These are phyloP conservation scores for Harpalus rubripes DNA, from an alignment of 2,888 invertebrate genomes.

Conservation along the genomic window DNA sequence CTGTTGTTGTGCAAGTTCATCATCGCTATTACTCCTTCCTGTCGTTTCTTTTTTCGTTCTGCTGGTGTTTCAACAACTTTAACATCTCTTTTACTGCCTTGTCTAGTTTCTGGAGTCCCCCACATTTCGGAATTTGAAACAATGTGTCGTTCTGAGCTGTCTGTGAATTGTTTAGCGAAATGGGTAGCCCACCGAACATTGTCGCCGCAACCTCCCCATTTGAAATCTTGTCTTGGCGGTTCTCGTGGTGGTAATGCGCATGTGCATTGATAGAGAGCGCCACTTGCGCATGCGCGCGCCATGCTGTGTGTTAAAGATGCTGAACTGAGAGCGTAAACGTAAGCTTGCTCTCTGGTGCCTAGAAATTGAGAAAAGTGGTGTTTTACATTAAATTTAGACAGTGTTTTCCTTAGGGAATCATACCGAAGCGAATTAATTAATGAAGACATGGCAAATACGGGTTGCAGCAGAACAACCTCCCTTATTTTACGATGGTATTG, in stretches of 20 bases:
- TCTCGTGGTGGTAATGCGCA: slow-evolving; percentile 87
- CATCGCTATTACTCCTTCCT: slow-evolving; percentile 81
- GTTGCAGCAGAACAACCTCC: too few species aligned
- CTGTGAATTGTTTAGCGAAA: slow-evolving; percentile 86
- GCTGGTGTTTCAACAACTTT: slow-evolving; percentile 64
- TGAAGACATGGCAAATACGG: too few species aligned
- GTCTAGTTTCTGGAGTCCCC: slow-evolving; percentile 69
- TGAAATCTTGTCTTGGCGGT: slow-evolving; percentile 84
- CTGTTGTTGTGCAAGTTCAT: slow-evolving; percentile 89
- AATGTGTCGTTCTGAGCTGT: slow-evolving; percentile 81
- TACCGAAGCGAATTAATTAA: too few species aligned
- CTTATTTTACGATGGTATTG: too few species aligned
- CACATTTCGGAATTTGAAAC: slow-evolving; percentile 76
- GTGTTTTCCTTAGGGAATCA: not conserved
- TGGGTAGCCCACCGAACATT: slow-evolving; percentile 87
- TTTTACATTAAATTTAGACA: not conserved
- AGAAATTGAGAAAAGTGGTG: slow-evolving; percentile 62
- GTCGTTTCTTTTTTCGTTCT: slow-evolving; percentile 76
- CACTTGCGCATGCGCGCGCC: slow-evolving; percentile 88
- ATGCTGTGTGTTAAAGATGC: slow-evolving; percentile 89
- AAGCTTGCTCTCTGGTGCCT: slow-evolving; percentile 93
- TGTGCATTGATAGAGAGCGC: slow-evolving; percentile 86
- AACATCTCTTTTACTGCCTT: slow-evolving; percentile 62
- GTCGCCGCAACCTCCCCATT: slow-evolving; percentile 94
- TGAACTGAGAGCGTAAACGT: slow-evolving; percentile 90